Percentiles rank a stretch among this genome's conserved stretches.
Evolutionary conservation across 2,113 vertebrate species (phyloP).

Genomic region (Probosciger aterrimus): DNA sequence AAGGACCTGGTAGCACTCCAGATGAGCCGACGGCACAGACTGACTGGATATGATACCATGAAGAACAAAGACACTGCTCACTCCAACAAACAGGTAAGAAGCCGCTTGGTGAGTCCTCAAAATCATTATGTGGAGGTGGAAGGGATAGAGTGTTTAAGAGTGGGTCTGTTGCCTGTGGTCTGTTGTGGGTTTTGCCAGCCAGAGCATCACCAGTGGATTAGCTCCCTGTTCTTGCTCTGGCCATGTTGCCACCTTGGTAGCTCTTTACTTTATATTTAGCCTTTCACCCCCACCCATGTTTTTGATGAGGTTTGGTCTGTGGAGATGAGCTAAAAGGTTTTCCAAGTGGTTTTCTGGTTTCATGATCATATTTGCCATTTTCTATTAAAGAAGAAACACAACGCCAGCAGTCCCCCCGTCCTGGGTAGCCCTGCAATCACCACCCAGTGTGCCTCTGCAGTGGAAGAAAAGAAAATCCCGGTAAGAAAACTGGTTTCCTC

Average conservation of each 20-base stretch:
- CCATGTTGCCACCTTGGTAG: neutral
- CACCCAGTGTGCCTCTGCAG: slow-evolving; percentile 70
- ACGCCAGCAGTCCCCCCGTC: slow-evolving; percentile 64
- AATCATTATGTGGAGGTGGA: accelerated
- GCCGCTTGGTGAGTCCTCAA: accelerated
- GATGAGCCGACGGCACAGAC: slow-evolving; percentile 87
- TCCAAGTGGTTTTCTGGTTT: neutral
- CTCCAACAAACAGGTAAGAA: slow-evolving; percentile 83
- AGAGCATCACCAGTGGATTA: neutral
- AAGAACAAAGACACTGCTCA: slow-evolving; percentile 80
- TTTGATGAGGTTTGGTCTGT: neutral
- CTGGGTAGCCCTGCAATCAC: slow-evolving; percentile 68
- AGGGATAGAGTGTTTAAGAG: neutral
- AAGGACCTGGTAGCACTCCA: slow-evolving; percentile 97
- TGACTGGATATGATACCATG: slow-evolving; percentile 80
- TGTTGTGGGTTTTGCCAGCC: neutral
- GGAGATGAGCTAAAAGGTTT: neutral
- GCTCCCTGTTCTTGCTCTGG: neutral
- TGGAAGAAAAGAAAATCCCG: slow-evolving; percentile 74
- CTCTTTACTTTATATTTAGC: neutral
- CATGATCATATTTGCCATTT: neutral
- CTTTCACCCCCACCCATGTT: neutral
- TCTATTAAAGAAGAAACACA: slow-evolving; percentile 69
- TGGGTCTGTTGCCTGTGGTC: neutral
- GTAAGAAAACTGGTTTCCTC: slow-evolving; percentile 45